phyloP scores from a whole-genome alignment of 2,888 invertebrate species.

The Hypomecis atomaria region DNA sequence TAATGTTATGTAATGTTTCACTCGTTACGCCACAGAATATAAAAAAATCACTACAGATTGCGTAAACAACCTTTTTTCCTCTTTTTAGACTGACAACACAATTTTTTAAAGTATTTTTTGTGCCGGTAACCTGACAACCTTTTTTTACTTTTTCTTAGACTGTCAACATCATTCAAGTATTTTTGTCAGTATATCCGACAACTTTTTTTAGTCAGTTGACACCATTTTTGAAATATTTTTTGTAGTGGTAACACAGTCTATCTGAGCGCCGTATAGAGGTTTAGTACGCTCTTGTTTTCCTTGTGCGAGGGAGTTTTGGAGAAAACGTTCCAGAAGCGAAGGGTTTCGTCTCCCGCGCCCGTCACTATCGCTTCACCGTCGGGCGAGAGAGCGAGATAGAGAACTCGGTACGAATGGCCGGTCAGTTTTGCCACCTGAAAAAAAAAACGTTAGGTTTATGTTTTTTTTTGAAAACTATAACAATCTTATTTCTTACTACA shows the following conservation, averaged over 20 bases:
- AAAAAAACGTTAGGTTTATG: neutral
- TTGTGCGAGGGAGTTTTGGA: conserved; percentile 98
- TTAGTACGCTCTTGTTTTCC: conserved; percentile 96
- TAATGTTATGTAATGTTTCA: neutral
- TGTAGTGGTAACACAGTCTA: conserved; percentile 51
- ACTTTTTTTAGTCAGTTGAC: conserved; percentile 12
- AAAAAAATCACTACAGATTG: neutral
- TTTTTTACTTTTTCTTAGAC: neutral
- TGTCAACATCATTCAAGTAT: conserved; percentile 10
- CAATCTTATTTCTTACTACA: no score
- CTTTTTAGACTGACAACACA: conserved; percentile 18
- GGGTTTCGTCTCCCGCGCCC: conserved; percentile 98
- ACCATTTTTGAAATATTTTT: conserved; percentile 2
- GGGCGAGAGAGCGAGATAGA: conserved; percentile 98
- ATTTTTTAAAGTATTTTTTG: neutral
- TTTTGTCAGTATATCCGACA: conserved; percentile 15
- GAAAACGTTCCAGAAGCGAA: conserved; percentile 99
- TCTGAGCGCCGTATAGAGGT: conserved; percentile 92
- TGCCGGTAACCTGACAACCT: conserved; percentile 11
- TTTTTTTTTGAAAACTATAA: no score
- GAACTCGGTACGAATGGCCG: conserved; percentile 97
- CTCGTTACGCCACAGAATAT: conserved; percentile 4
- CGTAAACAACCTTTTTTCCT: neutral
- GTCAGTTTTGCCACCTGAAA: conserved; percentile 96
- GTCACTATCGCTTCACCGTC: conserved; percentile 99